Evolutionary conservation across 2,888 invertebrate genomes (phyloP), one percentile per base, ranked within the genome.

Genomic region (Ormyrus rosae): DNA sequence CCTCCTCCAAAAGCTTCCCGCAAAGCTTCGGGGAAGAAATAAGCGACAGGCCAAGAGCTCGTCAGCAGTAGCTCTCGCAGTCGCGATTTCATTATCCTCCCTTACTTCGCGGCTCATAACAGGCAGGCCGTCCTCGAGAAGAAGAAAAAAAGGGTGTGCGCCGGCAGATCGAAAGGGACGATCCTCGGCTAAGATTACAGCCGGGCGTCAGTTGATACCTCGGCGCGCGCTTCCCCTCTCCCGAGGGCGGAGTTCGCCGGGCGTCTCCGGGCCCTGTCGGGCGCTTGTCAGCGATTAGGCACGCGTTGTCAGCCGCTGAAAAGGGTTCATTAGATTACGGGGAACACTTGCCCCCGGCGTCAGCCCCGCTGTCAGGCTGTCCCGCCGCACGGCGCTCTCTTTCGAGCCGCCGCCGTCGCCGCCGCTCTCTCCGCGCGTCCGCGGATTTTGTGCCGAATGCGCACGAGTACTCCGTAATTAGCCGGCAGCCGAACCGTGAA

Each of bases 311-410:
- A 85, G 85, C 82, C 83, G 84, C 78, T 86, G 85, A 86, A 85
- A 85, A 82, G 85, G 85, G 85, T 84, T 85, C 85, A 85, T 85
- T 85, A 85, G 84, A 85, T 85, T 85, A 85, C 83, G 81, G 34
- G 34, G 84, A 83, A 70, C 80, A 77, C 80, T 72, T 72, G 76
- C 61, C 61, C 13, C 45, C 19, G 19, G 13, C 55, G 53, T 70
- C 58, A 65, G 50, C 53, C 67, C 56, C 46, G 48, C 63, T 60
- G 34, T 70, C 78, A 4, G 34, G 34, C 34, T 34, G 34, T 34
- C 34, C 34, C 56, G 13, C 71, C 65, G 48, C 48, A 34, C 65
- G 34, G 34, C 53, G 34, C 71, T 50, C 70, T 45, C 55, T 50
- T 53, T 64, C 13, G 48, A 5, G 34, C 9, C 10, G 11, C 10